Base-by-base conservation (phyloP, 2,113 vertebrate species). In the Amblyopsis rosae region DNA sequence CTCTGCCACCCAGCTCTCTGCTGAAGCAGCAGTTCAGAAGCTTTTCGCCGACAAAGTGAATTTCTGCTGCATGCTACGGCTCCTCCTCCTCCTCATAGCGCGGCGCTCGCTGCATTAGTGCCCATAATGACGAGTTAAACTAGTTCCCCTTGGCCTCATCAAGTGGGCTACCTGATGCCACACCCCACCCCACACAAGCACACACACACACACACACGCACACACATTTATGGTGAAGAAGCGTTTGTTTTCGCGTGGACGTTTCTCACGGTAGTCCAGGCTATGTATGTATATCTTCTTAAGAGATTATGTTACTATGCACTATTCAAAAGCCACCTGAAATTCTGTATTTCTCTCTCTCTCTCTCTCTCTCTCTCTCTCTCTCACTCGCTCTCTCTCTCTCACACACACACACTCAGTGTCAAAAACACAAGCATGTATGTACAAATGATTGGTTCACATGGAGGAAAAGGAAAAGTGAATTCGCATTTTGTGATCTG, bases 11-110 rank as follows among this genome's bases (percentile, higher is more conserved):
- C 86, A 84, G 65, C 75, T 87, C 89, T 77, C 82, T 93, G 91
- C 90, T 91, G 92, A 92, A 87, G 70, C 88, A 83, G 90, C 90
- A 90, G 82, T 91, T 91, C 83, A 76, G 77, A 63, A n/a, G 79
- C 12, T 60, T 82, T 82, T 76, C 69, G 88, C 92, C 87, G 84
- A 82, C 79, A 59, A 84, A 81, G 90, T 89, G 90, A 63, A 87
- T 82, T 84, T 79, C 83, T 80, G 66, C 76, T 67, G 80, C 82
- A 81, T 71, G 63, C n/a, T n/a, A n/a, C n/a, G n/a, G n/a, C n/a
- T 54, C 67, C 67, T 32, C 12, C 57, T 54, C 67, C 16, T 16
- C 60, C 76, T 57, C 51, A 69, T 62, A 82, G 82, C 84, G 86
- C 67, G 84, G n/a, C n/a, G n/a, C 81, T 72, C 86, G 82, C 85